Evolutionary conservation across 2,888 invertebrate species (phyloP).

Genomic region (Neoitamus cyanurus): DNA sequence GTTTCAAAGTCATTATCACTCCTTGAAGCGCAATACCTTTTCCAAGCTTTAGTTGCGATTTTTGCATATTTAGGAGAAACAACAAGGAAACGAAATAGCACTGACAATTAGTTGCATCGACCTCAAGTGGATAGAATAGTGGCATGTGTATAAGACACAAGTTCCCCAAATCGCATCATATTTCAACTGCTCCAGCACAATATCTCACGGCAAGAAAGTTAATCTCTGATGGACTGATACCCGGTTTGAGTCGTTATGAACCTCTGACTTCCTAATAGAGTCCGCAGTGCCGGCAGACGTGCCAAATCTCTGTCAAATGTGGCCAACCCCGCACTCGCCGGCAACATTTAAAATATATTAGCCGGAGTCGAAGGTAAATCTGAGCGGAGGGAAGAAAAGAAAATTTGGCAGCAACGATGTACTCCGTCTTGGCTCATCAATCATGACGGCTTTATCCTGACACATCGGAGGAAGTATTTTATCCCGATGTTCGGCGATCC

Average conservation of each 20-base stretch:
- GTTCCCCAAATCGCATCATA: too few relatives aligned
- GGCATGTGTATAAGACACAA: too few relatives aligned
- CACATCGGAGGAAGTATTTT: slow-evolving; percentile 23
- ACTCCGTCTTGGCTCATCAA: slow-evolving; percentile 46
- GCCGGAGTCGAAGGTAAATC: slow-evolving; percentile 21
- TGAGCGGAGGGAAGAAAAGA: neutral
- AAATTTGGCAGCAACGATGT: neutral
- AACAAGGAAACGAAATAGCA: too few relatives aligned
- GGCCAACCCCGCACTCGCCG: neutral
- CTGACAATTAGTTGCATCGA: too few relatives aligned
- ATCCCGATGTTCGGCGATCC: neutral
- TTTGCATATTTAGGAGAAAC: too few relatives aligned
- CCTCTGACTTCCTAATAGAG: neutral
- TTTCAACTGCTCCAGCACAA: neutral
- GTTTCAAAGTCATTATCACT: too few relatives aligned
- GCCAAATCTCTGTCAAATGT: neutral
- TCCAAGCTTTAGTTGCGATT: too few relatives aligned
- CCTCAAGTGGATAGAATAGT: too few relatives aligned
- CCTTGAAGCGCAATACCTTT: too few relatives aligned
- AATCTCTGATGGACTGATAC: neutral
- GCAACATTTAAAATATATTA: slow-evolving; percentile 38
- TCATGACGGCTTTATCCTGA: slow-evolving; percentile 49
- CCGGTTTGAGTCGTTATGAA: neutral
- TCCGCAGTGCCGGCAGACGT: neutral
- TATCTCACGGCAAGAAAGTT: neutral